Conservation (phyloP, 1,140 invertebrate species). For the Drosophila willistoni region DNA sequence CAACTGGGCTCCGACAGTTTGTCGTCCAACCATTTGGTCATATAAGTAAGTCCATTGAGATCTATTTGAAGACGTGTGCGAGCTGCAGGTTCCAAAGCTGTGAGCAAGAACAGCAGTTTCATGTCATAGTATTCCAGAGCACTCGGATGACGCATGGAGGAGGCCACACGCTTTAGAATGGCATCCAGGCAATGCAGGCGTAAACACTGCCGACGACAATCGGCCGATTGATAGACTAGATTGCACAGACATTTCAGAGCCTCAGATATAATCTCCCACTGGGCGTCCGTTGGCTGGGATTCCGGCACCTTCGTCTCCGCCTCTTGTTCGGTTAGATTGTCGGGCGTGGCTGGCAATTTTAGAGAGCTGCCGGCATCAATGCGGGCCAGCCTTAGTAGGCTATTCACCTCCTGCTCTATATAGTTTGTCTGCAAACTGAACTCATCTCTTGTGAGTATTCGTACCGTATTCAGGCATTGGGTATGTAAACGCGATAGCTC, state of each 20-base stretch:
- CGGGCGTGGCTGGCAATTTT: constrained; percentile 83
- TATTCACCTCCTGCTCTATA: constrained; percentile 87
- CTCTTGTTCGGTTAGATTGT: constrained; percentile 61
- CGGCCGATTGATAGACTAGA: constrained; percentile 91
- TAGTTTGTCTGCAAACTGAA: constrained; percentile 88
- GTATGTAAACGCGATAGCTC: constrained; percentile 78
- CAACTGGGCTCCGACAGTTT: constrained; percentile 85
- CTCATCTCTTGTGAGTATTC: constrained; percentile 90
- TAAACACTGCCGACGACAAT: constrained; percentile 88
- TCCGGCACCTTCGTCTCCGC: constrained; percentile 12
- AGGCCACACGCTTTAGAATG: constrained; percentile 88
- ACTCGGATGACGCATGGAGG: constrained; percentile 83
- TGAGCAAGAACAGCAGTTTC: constrained; percentile 94
- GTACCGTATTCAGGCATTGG: constrained; percentile 84
- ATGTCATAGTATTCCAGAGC: constrained; percentile 94
- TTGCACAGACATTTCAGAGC: constrained; percentile 95
- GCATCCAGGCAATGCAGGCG: constrained; percentile 89
- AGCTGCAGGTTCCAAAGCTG: constrained; percentile 89
- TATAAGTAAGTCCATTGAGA: constrained; percentile 90
- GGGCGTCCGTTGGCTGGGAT: constrained; percentile 30
- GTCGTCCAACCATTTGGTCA: constrained; percentile 91
- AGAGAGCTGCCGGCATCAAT: constrained; percentile 39
- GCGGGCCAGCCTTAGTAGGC: constrained; percentile 86
- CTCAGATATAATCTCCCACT: constrained; percentile 85
- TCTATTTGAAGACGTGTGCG: constrained; percentile 90